Evolutionary conservation across 2,113 vertebrate genomes (phyloP).

Genomic region (Pseudopipra pipra): DNA sequence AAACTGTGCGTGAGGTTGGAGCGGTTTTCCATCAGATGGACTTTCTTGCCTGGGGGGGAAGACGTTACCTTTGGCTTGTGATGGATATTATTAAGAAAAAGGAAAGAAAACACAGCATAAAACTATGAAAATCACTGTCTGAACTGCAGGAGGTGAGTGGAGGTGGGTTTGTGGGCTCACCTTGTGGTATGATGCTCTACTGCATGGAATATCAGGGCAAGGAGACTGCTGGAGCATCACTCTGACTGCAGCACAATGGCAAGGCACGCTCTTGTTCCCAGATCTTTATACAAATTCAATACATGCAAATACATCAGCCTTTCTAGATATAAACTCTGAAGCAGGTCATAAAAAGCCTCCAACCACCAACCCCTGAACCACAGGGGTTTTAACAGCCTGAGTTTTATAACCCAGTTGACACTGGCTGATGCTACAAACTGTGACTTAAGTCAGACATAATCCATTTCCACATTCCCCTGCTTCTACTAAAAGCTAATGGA

Average conservation of each 20-base stretch:
- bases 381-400: not conserved
- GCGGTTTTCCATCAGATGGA: not conserved
- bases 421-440: not conserved
- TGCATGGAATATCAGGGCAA: not conserved
- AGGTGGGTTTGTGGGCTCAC: not conserved
- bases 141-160: not conserved
- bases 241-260: not conserved
- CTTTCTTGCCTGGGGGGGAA: not conserved
- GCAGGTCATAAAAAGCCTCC: not conserved
- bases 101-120: not conserved
- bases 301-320: not conserved
- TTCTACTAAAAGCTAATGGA: not conserved
- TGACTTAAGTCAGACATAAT: not conserved
- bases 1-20: not conserved
- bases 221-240: not conserved
- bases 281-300: not conserved
- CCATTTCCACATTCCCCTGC: not conserved
- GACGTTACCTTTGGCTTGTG: not conserved
- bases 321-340: not conserved
- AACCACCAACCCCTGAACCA: not conserved
- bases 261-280: rapidly evolving
- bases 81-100: not conserved
- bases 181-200: not conserved
- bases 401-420: not conserved
- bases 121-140: not conserved